Percentiles rank a stretch among this genome's conserved stretches.
Evolutionary conservation across 2,888 invertebrate genomes (phyloP).

Genomic region (Lathronympha strigana): DNA sequence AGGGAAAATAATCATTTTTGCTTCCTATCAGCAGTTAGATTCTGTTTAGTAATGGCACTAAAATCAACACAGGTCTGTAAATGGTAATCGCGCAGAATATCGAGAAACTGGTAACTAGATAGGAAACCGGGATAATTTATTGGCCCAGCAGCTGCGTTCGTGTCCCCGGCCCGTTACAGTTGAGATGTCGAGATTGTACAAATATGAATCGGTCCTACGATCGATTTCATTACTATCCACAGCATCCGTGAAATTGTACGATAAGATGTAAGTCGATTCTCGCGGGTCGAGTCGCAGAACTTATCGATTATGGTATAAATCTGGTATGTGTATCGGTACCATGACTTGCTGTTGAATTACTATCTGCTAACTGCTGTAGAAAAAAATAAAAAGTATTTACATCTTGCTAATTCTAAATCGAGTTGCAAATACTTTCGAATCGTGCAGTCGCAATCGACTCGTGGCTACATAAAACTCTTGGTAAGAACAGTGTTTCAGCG

Average conservation of each 20-base stretch:
- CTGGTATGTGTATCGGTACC: no score
- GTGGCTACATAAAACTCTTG: no score
- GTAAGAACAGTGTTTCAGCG: no score
- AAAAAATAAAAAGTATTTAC: no score
- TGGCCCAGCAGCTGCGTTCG: constrained; percentile 59
- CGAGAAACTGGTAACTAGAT: constrained; percentile 57
- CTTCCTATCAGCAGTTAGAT: neutral
- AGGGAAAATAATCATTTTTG: neutral
- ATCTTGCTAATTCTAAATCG: no score
- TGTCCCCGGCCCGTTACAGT: constrained; percentile 45
- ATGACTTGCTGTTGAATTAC: no score
- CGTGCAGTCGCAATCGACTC: no score
- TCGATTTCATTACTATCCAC: neutral
- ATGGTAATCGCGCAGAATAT: constrained; percentile 51
- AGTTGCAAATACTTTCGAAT: no score
- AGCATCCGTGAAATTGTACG: constrained; percentile 10
- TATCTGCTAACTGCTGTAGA: no score
- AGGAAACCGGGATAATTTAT: constrained; percentile 57
- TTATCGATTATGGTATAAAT: neutral
- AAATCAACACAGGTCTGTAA: constrained; percentile 16
- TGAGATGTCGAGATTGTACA: constrained; percentile 32
- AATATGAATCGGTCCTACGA: constrained; percentile 7
- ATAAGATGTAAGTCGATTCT: neutral
- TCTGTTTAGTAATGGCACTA: neutral
- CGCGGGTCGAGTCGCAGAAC: neutral